These are phyloP conservation scores for Dysidea cf. avara DNA, from an alignment of 37 sponge, comb jelly and placozoan species.

Conservation along the genomic window DNA sequence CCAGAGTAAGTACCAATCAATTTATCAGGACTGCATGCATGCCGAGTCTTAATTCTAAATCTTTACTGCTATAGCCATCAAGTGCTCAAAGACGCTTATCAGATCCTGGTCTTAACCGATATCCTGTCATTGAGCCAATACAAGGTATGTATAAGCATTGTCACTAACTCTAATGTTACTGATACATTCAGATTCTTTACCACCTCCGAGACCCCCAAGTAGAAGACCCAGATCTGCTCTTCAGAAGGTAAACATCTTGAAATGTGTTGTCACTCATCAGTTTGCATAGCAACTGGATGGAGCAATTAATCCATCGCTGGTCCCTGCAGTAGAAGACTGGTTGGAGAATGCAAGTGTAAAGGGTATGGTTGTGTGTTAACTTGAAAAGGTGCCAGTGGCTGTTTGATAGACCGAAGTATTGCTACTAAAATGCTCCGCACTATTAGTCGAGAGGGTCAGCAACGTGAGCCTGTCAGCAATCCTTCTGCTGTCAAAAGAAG, in stretches of 20 bases:
- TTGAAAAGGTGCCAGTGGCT: neutral
- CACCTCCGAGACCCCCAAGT: neutral
- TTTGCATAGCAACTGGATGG: conserved; percentile 47
- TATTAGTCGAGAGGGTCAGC: conserved; percentile 55
- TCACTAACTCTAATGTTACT: no score
- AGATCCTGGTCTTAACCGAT: no score
- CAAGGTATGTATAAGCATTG: no score
- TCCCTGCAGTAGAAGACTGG: conserved; percentile 73
- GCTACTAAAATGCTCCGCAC: conserved; percentile 63
- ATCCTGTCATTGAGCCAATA: neutral
- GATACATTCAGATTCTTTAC: neutral
- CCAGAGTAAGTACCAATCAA: neutral
- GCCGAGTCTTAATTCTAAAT: no score
- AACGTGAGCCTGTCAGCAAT: no score
- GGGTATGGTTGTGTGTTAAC: conserved; percentile 27
- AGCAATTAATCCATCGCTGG: conserved; percentile 49
- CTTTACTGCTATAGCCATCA: neutral
- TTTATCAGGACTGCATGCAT: neutral
- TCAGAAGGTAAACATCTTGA: conserved; percentile 25
- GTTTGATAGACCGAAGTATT: conserved; percentile 44
- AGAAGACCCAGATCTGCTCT: conserved; percentile 45
- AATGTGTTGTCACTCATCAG: no score
- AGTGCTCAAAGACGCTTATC: neutral
- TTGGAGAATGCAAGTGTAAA: conserved; percentile 45
- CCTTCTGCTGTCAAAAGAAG: no score